phyloP scores from a whole-genome alignment of 2,888 invertebrate species.

The Lepidocyrtoides sp. region DNA sequence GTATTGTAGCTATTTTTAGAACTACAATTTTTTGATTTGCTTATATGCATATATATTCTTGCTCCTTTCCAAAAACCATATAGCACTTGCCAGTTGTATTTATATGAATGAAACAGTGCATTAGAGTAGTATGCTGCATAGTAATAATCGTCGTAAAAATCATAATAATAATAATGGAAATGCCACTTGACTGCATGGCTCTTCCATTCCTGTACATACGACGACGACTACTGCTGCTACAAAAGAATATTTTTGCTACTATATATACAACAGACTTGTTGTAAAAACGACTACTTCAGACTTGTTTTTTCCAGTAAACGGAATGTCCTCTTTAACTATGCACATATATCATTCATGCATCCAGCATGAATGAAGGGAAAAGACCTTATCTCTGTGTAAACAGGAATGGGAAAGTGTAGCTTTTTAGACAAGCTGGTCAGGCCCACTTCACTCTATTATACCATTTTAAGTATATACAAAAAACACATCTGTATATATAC shows the following conservation, averaged over 20 bases:
- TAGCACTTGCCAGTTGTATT: too few species aligned
- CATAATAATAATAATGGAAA: constrained; percentile 60
- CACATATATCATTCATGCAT: constrained; percentile 37
- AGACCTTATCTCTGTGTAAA: constrained; percentile 55
- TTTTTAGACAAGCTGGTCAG: constrained; percentile 1
- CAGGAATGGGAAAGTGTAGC: neutral
- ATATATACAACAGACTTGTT: constrained; percentile 13
- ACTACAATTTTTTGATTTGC: constrained; percentile 46
- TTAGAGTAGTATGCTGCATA: neutral
- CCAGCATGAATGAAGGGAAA: constrained; percentile 21
- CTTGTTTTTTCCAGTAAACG: neutral
- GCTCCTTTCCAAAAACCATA: neutral
- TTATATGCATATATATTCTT: neutral
- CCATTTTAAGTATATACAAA: neutral
- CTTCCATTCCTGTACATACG: constrained; percentile 1
- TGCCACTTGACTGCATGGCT: constrained; percentile 71
- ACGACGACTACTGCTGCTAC: too few species aligned
- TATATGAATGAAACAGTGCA: neutral
- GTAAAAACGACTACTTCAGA: neutral
- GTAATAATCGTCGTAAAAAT: constrained; percentile 54
- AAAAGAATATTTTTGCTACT: too few species aligned
- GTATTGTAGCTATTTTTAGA: constrained; percentile 52
- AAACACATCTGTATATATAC: neutral
- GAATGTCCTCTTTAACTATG: constrained; percentile 50
- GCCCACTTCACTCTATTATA: neutral